Percentiles rank a stretch among this genome's conserved stretches.
phyloP scores from a whole-genome alignment of 2,113 vertebrate genomes.

The Equus przewalskii region DNA sequence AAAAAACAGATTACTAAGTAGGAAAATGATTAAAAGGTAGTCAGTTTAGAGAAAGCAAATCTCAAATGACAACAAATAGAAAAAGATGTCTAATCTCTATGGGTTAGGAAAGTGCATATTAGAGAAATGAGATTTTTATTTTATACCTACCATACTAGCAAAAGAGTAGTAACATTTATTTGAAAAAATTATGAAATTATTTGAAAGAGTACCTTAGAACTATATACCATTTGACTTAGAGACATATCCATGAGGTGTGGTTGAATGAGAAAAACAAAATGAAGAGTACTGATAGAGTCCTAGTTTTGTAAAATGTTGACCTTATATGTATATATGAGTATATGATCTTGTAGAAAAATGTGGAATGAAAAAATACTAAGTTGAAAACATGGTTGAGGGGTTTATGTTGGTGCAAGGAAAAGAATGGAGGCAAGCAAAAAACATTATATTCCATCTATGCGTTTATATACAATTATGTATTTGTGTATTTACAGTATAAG shows the following conservation, averaged over 20 bases:
- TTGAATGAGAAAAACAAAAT: not conserved
- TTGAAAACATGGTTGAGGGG: not conserved
- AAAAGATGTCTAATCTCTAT: not conserved
- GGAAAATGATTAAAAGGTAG: not conserved
- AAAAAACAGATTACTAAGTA: not conserved
- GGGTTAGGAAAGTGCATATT: not conserved
- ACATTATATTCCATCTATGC: not conserved
- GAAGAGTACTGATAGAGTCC: not conserved
- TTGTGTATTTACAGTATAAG: not conserved
- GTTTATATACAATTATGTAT: not conserved
- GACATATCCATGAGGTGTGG: not conserved
- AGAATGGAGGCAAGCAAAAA: not conserved
- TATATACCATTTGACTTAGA: not conserved
- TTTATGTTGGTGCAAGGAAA: not conserved
- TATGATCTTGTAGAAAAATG: not conserved
- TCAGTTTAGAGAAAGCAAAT: not conserved
- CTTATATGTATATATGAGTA: not conserved
- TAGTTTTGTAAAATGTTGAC: not conserved
- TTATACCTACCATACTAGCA: not conserved
- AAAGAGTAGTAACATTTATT: not conserved
- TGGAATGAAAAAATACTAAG: not conserved
- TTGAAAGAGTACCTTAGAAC: not conserved
- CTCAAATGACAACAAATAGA: not conserved
- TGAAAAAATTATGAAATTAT: constrained; percentile 36
- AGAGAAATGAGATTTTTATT: constrained; percentile 1